phyloP scores from a whole-genome alignment of 2,797 vertebrate species.

The Amblyopsis hoosieri region DNA sequence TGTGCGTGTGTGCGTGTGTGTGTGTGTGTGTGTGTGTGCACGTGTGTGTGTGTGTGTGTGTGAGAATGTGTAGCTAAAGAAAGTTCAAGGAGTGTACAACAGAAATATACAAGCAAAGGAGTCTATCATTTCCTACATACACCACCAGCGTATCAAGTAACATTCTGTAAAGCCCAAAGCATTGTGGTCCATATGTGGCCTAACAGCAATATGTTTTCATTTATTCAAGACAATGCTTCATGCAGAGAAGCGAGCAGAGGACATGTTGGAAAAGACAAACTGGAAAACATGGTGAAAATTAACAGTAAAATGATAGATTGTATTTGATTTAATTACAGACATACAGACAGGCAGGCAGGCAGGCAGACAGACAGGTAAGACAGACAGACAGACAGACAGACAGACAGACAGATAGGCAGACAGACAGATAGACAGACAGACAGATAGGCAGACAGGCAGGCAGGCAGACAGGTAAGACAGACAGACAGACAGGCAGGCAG shows the following conservation, averaged over 20 bases:
- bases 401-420: constrained; percentile 68
- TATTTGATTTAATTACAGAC: no score
- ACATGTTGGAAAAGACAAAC: constrained; percentile 9
- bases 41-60: constrained; percentile 8
- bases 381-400: constrained; percentile 89
- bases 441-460: no score
- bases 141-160: constrained; percentile 62
- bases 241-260: constrained; percentile 39
- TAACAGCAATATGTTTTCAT: constrained; percentile 35
- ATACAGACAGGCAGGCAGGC: no score
- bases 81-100: constrained; percentile 70
- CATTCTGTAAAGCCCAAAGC: constrained; percentile 37
- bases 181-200: constrained; percentile 37
- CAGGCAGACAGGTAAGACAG: no score
- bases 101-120: constrained; percentile 61
- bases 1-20: constrained; percentile 11
- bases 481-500: no score
- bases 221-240: constrained; percentile 61
- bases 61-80: constrained; percentile 49
- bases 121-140: constrained; percentile 71
- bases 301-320: no score
- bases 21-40: constrained; percentile 6
- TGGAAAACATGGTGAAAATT: constrained; percentile 15
- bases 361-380: constrained; percentile 41
- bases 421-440: no score